These are phyloP conservation scores for Cynaeus angustus DNA, from an alignment of 2,888 invertebrate species.

Conservation along the genomic window DNA sequence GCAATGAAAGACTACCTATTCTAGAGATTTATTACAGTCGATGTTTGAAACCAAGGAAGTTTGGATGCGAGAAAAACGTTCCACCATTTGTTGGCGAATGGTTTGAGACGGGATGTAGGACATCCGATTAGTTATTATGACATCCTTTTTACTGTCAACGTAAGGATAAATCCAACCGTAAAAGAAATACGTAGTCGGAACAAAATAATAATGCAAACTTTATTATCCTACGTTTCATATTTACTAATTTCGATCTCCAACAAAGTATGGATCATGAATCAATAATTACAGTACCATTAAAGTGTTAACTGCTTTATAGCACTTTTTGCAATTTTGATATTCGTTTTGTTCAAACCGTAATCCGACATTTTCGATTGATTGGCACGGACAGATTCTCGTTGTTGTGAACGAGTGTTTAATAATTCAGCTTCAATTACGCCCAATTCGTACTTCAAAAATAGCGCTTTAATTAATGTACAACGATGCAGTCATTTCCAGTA, in stretches of 20 bases:
- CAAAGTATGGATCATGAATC: no score
- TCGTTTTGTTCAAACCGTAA: neutral
- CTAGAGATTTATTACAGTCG: conserved; percentile 20
- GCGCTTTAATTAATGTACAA: conserved; percentile 9
- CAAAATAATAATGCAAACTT: conserved; percentile 16
- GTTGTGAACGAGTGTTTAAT: neutral
- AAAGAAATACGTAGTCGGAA: conserved; percentile 10
- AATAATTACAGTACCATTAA: no score
- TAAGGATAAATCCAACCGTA: conserved; percentile 17
- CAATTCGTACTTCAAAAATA: neutral
- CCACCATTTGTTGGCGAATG: conserved; percentile 9
- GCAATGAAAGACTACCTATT: conserved; percentile 28
- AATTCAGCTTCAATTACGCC: conserved; percentile 9
- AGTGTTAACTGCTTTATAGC: no score
- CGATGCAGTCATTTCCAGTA: neutral
- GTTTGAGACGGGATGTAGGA: conserved; percentile 4
- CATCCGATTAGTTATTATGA: conserved; percentile 31
- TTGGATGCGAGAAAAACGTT: conserved; percentile 14
- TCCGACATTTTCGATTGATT: neutral
- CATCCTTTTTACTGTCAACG: conserved; percentile 21
- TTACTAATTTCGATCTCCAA: no score
- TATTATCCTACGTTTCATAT: neutral
- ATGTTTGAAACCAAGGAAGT: conserved; percentile 13
- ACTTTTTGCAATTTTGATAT: neutral
- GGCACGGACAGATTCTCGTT: neutral